phyloP scores from a whole-genome alignment of 2,113 vertebrate species.

The Poecilia latipinna region DNA sequence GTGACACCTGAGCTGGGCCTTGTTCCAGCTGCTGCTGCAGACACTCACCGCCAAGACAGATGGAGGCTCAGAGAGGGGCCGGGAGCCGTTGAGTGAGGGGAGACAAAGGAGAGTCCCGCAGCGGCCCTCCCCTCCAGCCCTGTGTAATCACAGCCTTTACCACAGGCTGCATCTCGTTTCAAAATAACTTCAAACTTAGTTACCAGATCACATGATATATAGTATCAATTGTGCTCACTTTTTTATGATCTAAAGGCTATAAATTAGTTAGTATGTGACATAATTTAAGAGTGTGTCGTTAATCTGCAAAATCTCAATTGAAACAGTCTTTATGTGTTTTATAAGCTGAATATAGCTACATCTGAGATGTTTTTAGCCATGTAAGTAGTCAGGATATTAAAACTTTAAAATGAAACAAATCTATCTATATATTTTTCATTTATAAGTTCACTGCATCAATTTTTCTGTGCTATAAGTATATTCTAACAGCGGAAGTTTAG shows the following conservation, averaged over 20 bases:
- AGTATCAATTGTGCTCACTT: neutral
- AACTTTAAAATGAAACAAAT: neutral
- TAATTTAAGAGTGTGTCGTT: neutral
- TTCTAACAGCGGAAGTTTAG: too few relatives aligned
- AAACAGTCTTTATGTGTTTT: neutral
- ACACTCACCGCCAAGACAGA: slow-evolving; percentile 35
- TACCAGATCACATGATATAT: neutral
- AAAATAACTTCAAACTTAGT: slow-evolving; percentile 17
- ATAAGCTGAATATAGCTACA: neutral
- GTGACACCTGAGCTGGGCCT: slow-evolving; percentile 73
- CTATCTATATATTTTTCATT: neutral
- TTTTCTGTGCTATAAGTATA: neutral
- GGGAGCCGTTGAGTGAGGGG: slow-evolving; percentile 19
- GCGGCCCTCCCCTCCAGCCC: neutral
- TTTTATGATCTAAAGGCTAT: too few relatives aligned
- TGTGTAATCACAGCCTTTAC: slow-evolving; percentile 30
- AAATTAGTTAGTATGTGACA: neutral
- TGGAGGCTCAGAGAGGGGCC: slow-evolving; percentile 9
- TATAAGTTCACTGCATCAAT: neutral
- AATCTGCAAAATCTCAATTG: neutral
- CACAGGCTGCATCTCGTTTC: slow-evolving; percentile 32
- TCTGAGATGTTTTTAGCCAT: neutral
- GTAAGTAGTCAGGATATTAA: neutral
- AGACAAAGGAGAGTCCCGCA: slow-evolving; percentile 48
- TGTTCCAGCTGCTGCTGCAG: slow-evolving; percentile 30